Percentiles rank a stretch among this genome's conserved stretches.
phyloP scores from a whole-genome alignment of 2,797 vertebrate genomes.

The Urocyon cinereoargenteus region DNA sequence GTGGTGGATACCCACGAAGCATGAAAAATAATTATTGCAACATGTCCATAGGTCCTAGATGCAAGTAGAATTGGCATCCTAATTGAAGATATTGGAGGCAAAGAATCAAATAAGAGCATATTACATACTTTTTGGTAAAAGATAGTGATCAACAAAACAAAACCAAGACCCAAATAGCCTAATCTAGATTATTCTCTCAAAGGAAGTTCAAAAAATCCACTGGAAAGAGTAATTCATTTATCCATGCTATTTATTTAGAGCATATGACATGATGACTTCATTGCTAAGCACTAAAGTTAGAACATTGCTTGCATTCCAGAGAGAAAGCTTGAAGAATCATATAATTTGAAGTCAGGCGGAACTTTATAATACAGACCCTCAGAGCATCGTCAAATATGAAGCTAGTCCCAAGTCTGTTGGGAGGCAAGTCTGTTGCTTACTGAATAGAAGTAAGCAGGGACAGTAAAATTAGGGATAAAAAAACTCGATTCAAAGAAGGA shows the following conservation, averaged over 20 bases:
- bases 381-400: background rate
- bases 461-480: background rate
- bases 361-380: slow-evolving; percentile 8
- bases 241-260: slow-evolving; percentile 7
- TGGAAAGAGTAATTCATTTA: background rate
- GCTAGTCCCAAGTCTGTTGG: background rate
- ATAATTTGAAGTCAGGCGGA: slow-evolving; percentile 23
- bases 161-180: background rate
- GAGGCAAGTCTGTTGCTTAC: background rate
- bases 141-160: background rate
- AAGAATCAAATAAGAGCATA: background rate
- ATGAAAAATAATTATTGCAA: background rate
- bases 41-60: background rate
- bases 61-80: background rate
- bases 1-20: background rate
- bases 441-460: background rate
- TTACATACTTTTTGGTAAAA: background rate
- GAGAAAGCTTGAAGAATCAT: background rate
- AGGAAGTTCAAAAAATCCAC: slow-evolving; percentile 43
- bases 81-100: background rate
- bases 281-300: background rate
- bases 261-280: background rate
- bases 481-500: background rate
- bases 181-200: background rate
- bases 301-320: background rate